Evolutionary conservation across 2,888 invertebrate genomes (phyloP).

Genomic region (Anoncus sp.): DNA sequence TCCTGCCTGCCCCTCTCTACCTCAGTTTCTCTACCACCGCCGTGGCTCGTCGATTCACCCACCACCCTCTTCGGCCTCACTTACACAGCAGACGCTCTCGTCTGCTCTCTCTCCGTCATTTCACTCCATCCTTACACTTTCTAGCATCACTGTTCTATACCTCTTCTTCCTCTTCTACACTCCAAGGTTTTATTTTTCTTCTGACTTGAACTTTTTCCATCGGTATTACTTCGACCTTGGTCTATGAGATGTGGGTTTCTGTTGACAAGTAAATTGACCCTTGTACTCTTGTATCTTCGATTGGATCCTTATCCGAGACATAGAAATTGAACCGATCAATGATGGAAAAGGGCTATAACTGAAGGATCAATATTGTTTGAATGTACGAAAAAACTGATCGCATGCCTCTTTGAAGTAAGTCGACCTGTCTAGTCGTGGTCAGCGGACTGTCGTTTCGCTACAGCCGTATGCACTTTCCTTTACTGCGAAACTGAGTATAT

Average conservation of each 20-base stretch:
- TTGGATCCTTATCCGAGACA: too few species aligned
- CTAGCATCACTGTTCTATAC: constrained; percentile 60
- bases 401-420: constrained; percentile 6
- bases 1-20: constrained; percentile 63
- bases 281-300: too few species aligned
- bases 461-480: constrained; percentile 81
- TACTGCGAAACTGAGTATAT: constrained; percentile 68
- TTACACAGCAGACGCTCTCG: constrained; percentile 57
- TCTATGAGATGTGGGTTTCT: constrained; percentile 49
- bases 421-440: constrained; percentile 21
- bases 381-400: constrained; percentile 54
- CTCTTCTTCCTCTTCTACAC: constrained; percentile 18
- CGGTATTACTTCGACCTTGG: constrained; percentile 65
- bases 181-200: constrained; percentile 31
- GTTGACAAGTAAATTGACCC: constrained; percentile 58
- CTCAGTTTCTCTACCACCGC: constrained; percentile 68
- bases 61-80: constrained; percentile 63
- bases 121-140: constrained; percentile 48
- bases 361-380: constrained; percentile 5
- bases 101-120: constrained; percentile 50
- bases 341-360: not conserved
- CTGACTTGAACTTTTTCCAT: constrained; percentile 59
- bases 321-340: too few species aligned
- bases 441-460: constrained; percentile 70
- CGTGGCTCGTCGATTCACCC: constrained; percentile 73